Evolutionary conservation across 2,888 invertebrate species (phyloP).

Genomic region (Pammene aurita): DNA sequence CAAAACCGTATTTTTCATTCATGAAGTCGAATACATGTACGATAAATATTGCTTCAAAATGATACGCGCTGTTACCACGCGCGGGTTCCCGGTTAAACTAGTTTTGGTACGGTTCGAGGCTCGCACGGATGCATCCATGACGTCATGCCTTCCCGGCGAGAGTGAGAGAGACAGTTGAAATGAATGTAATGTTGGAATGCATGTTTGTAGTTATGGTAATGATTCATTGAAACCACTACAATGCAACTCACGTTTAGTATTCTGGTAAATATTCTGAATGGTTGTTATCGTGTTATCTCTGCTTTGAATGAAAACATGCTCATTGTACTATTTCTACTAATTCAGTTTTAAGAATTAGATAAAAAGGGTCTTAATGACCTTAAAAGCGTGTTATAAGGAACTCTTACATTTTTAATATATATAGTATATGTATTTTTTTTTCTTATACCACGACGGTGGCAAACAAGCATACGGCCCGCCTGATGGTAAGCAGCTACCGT

Average conservation of each 20-base stretch:
- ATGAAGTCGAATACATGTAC: conserved; percentile 16
- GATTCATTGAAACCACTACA: conserved; percentile 44
- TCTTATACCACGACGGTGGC: too few species aligned
- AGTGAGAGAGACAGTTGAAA: conserved; percentile 38
- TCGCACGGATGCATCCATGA: conserved; percentile 35
- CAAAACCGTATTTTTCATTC: conserved; percentile 6
- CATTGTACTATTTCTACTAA: not conserved
- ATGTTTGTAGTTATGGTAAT: conserved; percentile 45
- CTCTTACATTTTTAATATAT: too few species aligned
- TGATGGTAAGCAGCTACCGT: too few species aligned
- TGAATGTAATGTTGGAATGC: conserved; percentile 41
- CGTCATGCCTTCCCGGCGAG: conserved; percentile 35
- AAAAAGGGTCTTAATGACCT: not conserved
- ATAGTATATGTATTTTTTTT: too few species aligned
- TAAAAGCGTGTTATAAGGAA: too few species aligned
- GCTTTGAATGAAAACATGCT: not conserved
- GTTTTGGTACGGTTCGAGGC: conserved; percentile 45
- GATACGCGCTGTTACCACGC: conserved; percentile 41
- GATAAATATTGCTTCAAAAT: conserved; percentile 2
- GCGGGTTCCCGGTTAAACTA: conserved; percentile 50
- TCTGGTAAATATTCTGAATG: conserved; percentile 33
- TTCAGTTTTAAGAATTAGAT: not conserved
- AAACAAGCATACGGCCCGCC: too few species aligned
- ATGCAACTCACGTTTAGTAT: conserved; percentile 40
- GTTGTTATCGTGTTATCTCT: conserved; percentile 14